Percentiles rank a stretch among this genome's conserved stretches.
Evolutionary conservation across 2,888 invertebrate species (phyloP).

Genomic region (Bedellia somnulentella): DNA sequence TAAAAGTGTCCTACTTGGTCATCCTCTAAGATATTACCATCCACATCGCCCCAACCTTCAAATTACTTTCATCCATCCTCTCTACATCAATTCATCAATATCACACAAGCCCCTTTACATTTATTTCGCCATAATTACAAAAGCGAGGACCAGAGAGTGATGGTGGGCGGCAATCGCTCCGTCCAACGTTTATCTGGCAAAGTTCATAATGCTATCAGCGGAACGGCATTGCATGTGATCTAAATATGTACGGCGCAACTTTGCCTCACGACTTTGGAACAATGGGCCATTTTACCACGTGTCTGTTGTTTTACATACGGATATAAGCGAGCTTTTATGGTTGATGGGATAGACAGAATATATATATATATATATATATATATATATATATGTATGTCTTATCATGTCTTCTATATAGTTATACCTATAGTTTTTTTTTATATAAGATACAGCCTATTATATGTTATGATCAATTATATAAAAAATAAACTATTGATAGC

Average conservation of each 20-base stretch:
- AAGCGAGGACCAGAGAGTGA: neutral
- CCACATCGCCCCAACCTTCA: too few relatives aligned
- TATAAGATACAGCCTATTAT: too few relatives aligned
- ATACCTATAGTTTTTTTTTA: too few relatives aligned
- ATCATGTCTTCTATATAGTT: too few relatives aligned
- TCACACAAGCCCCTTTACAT: neutral
- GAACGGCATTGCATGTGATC: conserved; percentile 5
- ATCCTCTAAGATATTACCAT: too few relatives aligned
- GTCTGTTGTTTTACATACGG: conserved; percentile 1
- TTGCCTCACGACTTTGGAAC: conserved; percentile 19
- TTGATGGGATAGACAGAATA: neutral
- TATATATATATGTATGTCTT: neutral
- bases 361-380: neutral
- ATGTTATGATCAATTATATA: too few relatives aligned
- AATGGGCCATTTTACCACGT: conserved; percentile 13
- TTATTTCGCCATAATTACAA: neutral
- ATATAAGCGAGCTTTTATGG: neutral
- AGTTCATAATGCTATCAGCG: conserved; percentile 13
- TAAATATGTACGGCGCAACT: conserved; percentile 10
- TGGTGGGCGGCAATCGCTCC: neutral
- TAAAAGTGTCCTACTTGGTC: too few relatives aligned
- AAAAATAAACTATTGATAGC: neutral
- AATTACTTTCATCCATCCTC: neutral
- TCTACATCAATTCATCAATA: neutral
- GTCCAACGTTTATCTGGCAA: conserved; percentile 2